These are phyloP conservation scores for Coptodon bakossiorum DNA, from an alignment of 2,113 vertebrate species.

Conservation along the genomic window DNA sequence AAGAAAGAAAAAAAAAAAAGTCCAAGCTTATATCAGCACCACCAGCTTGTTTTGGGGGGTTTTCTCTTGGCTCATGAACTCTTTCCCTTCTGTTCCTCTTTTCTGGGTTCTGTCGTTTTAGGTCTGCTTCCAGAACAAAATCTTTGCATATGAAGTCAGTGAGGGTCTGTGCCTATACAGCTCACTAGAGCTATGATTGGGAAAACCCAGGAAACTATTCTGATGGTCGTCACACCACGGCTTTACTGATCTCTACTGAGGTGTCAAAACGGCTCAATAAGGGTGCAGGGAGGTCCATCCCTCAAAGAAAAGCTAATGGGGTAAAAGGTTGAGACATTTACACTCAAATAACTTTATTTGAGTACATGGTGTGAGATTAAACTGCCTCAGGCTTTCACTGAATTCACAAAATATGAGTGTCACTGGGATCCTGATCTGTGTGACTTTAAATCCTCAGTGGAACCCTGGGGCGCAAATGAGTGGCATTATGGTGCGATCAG, in stretches of 20 bases:
- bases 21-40: neutral
- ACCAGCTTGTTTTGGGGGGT: fast-evolving
- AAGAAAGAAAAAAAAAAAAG: neutral
- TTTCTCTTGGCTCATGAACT: neutral
- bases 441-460: neutral
- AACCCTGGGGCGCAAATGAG: neutral
- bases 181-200: neutral
- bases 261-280: neutral
- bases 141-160: neutral
- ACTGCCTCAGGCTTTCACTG: neutral
- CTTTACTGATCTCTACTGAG: neutral
- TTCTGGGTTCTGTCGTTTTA: neutral
- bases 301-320: neutral
- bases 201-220: neutral
- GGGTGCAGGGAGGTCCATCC: neutral
- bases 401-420: neutral
- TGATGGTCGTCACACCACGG: neutral
- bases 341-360: neutral
- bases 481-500: fast-evolving
- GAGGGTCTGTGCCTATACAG: neutral
- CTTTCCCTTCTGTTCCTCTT: neutral
- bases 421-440: neutral
- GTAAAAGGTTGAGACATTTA: neutral
- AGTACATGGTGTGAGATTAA: neutral
- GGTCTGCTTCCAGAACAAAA: neutral